Evolutionary conservation across 2,888 invertebrate species (phyloP), one percentile per base, ranked within the genome.

Genomic region (Dolichopus griseipennis): DNA sequence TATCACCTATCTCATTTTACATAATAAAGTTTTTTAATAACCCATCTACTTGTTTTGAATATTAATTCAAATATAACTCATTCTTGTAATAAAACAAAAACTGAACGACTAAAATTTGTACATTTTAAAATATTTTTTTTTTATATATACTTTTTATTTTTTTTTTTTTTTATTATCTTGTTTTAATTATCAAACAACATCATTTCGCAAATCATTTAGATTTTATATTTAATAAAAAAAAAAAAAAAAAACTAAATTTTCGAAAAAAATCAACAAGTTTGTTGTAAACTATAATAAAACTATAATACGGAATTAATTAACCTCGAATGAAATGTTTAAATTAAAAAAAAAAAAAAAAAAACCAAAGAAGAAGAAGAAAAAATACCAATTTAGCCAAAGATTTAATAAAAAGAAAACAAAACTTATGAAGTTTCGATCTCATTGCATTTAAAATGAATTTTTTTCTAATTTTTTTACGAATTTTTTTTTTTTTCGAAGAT

Each of bases 101-200:
- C 27, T 37, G 8, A 37, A 10, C 37, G 8, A 37, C 3, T 7
- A 10, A 10, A 37, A 12, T 37, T 37, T 52, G 1, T 52, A 18
- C 15, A 12, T 52, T 52, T 12, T 18, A 18, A 6, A n/a, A 3
- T 37, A 37, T 52, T 52, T 52, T 18, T 6, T 52, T 18, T 52
- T 52, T 52, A 18, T n/a, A 10, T 4, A 15, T 43, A 5, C 9
- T 34, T 34, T 5, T 37, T 37, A 37, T 4, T 52, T 52, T 52
- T 18, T 6, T 52, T 52, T 18, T 52, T 12, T 52, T 52, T 52
- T 52, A 18, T 5, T n/a, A 18, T 52, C 52, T 52, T n/a, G n/a
- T 52, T 52, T 52, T 52, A 52, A 52, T 52, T 52, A 52, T 52
- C 15, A 52, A 52, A 52, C 52, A 52, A 52, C 15, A 52, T 52